Base-by-base conservation (phyloP, 2,797 vertebrate species). In the Ctenochaetus hawaiiensis region DNA sequence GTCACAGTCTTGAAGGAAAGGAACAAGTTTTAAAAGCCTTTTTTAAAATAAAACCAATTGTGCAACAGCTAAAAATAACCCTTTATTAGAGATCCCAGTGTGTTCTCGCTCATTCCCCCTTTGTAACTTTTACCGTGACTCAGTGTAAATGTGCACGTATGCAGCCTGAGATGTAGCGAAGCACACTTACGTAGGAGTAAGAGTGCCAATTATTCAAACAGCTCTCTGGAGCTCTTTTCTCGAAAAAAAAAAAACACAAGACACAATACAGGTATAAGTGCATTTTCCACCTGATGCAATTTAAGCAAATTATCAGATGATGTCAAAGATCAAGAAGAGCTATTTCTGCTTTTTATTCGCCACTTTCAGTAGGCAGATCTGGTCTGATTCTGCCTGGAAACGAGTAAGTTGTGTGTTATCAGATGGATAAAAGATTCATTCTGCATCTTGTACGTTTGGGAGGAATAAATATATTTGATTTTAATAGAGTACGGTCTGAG, bases 141-240 rank as follows among this genome's bases (percentile, higher is more conserved):
- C 51, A 72, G 57, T 77, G 20, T 47, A 44, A 16, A 51, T 37
- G 51, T 60, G 43, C 59, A 58, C 49, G 22, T 63, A 6, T 52
- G 64, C 62, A 54, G 63, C 16, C 30, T 9, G 52, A 72, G 66
- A 77, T 49, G 49, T 18, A 61, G 66, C 22, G 47, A 52, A 64
- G 51, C 26, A 48, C 20, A 65, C 75, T 49, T 72, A 47, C 53
- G 83, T 67, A 71, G 75, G 70, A 87, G 82, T 82, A 56, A 70
- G 62, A 83, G 72, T 75, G 69, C 58, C 80, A 84, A 79, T 87
- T 82, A 84, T 75, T 87, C 61, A 66, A 83, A 82, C 65, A 75
- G 68, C 77, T 78, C 67, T 81, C 72, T 47, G 68, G 68, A 86
- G 70, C 72, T 57, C 68, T 79, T 49, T 61, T 41, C 16, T 14